Evolutionary conservation across 2,113 vertebrate genomes (phyloP).

Genomic region (Hemibates koningsi): DNA sequence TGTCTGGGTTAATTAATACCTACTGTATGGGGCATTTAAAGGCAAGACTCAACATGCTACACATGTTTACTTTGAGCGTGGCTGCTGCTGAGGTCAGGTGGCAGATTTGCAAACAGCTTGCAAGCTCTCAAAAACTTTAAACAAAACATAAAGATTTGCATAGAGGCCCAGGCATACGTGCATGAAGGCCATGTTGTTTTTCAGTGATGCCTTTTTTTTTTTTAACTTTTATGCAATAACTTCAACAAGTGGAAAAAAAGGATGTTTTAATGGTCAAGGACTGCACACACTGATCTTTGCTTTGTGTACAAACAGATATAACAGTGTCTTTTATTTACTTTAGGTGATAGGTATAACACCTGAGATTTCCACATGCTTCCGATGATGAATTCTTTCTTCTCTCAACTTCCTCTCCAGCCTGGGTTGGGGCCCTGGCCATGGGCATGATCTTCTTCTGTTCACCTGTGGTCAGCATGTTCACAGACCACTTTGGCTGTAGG

Average conservation of each 20-base stretch:
- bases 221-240: background rate
- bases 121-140: background rate
- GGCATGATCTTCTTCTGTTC: conserved; percentile 99
- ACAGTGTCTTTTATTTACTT: background rate
- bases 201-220: background rate
- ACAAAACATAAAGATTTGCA: background rate
- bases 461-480: conserved; percentile 98
- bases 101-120: background rate
- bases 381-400: background rate
- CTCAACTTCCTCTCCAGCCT: conserved; percentile 73
- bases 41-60: background rate
- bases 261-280: background rate
- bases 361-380: background rate
- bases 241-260: background rate
- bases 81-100: background rate
- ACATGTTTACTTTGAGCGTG: background rate
- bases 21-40: background rate
- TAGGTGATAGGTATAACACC: background rate
- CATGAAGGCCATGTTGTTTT: background rate
- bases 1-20: background rate
- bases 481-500: conserved; percentile 90
- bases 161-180: background rate
- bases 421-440: conserved; percentile 94
- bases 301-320: background rate
- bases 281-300: background rate